These are phyloP conservation scores for Clunio marinus DNA, from an alignment of 2,888 invertebrate species.

Conservation along the genomic window DNA sequence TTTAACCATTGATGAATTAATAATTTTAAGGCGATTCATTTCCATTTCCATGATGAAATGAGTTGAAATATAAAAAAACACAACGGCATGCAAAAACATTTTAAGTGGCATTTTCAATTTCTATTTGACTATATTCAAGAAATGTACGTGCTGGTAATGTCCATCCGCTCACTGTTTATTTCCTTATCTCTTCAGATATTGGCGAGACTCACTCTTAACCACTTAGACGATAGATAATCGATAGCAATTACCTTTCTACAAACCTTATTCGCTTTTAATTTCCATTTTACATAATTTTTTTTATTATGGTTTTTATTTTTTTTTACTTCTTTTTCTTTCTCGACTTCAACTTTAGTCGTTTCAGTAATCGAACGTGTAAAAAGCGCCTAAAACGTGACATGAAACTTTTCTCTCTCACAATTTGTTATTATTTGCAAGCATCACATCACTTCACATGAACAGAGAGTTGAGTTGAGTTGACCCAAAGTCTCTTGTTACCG, in stretches of 20 bases:
- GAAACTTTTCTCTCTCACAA: neutral
- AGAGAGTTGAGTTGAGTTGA: no score
- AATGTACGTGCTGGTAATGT: no score
- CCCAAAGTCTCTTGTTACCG: no score
- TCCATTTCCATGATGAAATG: neutral
- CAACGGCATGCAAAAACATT: neutral
- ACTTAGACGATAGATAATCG: slow-evolving; percentile 27
- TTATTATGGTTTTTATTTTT: neutral
- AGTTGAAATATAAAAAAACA: neutral
- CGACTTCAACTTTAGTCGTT: neutral
- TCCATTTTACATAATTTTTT: slow-evolving; percentile 29
- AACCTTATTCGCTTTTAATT: slow-evolving; percentile 35
- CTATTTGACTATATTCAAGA: no score
- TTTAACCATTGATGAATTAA: neutral
- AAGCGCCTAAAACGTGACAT: neutral
- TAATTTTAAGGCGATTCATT: neutral
- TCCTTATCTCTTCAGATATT: neutral
- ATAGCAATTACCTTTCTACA: slow-evolving; percentile 24
- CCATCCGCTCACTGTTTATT: neutral
- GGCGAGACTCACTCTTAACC: neutral
- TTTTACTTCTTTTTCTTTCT: neutral
- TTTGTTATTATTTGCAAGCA: no score
- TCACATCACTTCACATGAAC: no score
- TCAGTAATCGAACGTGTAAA: neutral
- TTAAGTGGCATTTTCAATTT: neutral